Evolutionary conservation across 2,888 invertebrate species (phyloP).

Genomic region (Hylaea fasciaria): DNA sequence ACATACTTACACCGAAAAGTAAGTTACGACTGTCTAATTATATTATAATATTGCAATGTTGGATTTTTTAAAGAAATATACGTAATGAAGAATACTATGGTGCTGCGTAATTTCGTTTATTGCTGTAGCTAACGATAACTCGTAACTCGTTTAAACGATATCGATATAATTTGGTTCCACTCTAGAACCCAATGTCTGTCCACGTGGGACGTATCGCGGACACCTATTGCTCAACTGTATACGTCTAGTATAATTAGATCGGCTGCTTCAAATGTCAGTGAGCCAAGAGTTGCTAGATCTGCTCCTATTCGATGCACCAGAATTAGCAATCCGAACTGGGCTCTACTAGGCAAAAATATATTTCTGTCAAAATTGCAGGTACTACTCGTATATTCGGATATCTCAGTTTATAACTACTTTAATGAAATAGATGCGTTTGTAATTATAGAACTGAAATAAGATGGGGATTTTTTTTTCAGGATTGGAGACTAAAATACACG

Average conservation of each 20-base stretch:
- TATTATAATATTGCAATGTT: too few relatives aligned
- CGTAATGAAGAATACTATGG: too few relatives aligned
- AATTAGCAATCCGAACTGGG: constrained; percentile 45
- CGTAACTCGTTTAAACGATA: constrained; percentile 4
- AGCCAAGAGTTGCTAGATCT: constrained; percentile 53
- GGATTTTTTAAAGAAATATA: too few relatives aligned
- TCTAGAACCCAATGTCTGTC: constrained; percentile 34
- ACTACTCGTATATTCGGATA: too few relatives aligned
- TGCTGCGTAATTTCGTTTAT: too few relatives aligned
- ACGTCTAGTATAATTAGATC: constrained; percentile 60
- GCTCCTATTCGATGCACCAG: constrained; percentile 43
- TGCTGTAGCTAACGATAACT: constrained; percentile 4
- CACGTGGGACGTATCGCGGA: constrained; percentile 52
- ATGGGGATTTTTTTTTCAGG: too few relatives aligned
- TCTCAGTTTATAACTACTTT: too few relatives aligned
- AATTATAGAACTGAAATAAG: too few relatives aligned
- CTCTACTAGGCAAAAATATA: too few relatives aligned
- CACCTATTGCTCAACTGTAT: constrained; percentile 56
- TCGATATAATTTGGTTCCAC: constrained; percentile 12
- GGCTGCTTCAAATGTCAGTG: constrained; percentile 62
- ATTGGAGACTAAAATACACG: too few relatives aligned
- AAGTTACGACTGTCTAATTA: constrained; percentile 1
- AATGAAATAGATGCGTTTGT: too few relatives aligned
- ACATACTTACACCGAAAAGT: constrained; percentile 1
- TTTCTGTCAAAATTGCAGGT: too few relatives aligned